Base-by-base conservation (phyloP, 2,797 vertebrate genomes). In the Hemitrygon akajei region DNA sequence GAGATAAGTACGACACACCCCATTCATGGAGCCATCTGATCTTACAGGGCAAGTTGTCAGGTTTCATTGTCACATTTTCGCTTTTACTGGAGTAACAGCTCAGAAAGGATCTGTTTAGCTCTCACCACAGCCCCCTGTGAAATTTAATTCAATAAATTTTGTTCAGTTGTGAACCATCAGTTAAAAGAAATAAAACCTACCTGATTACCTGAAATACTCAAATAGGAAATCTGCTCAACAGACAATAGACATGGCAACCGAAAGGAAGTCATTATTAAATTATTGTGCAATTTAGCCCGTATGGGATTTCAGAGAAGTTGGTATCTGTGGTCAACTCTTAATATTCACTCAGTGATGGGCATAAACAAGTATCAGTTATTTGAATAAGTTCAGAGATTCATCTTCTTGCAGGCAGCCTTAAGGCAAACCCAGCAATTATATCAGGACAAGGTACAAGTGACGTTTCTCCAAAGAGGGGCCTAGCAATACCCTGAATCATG, bases 71-170 rank as follows among this genome's bases (percentile, higher is more conserved):
- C 34, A 80, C 22, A 6, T 37, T 37, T 80, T 80, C 37, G 37
- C 77, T 80, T 2, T 14, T 80, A 34, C 10, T 79, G 76, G 76
- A 79, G 30, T 34, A 79, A 37, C 30, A 79, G 10, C 47, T 47
- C 47, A 58, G 25, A 84, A 84, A 84, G 11, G 3, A 25, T 27
- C n/a, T 25, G 40, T 58, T 84, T 27, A 27, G 58, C 3, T 25
- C 47, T 58, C 3, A 30, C 22, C 10, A 58, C 12, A 84, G 47
- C 47, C 12, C 58, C 10, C 12, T 56, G 40, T 84, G 47, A 84
- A 25, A 84, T 58, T 58, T 27, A 58, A 84, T 84, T 56, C 81
- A 84, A 84, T 84, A 84, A 84, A 84, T 84, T 10, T 84, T 84
- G 1, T 84, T 47, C 12, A 58, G 11, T 58, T 58, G 47, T 58